Conservation (phyloP, 2,888 invertebrate species). For the Macrosiphum euphorbiae region DNA sequence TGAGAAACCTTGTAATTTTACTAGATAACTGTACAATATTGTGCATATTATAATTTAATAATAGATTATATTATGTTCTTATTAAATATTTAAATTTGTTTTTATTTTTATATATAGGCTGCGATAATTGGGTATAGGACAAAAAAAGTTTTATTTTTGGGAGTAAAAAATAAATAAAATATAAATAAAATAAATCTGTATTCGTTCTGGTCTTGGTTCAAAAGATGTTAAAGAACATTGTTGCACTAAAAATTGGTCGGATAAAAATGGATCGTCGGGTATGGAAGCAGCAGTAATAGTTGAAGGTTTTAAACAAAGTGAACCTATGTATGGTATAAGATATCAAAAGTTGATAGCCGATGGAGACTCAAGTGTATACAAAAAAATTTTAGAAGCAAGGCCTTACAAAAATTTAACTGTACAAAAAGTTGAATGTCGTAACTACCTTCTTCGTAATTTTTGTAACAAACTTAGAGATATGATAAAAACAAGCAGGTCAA, state of each 20-base stretch:
- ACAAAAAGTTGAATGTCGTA: background rate
- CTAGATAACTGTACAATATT: no score
- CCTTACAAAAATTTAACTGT: background rate
- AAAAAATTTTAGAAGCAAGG: background rate
- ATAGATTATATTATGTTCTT: no score
- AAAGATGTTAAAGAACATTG: background rate
- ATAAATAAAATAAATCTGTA: background rate
- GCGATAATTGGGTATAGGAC: background rate
- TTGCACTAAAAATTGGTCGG: background rate
- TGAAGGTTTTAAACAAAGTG: slow-evolving; percentile 6
- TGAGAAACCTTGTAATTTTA: no score
- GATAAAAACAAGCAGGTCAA: background rate
- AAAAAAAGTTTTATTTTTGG: slow-evolving; percentile 4
- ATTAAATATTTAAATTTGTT: no score
- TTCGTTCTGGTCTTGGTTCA: no score
- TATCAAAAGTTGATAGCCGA: background rate
- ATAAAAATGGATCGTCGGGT: background rate
- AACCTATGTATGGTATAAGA: background rate
- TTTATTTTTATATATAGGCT: background rate
- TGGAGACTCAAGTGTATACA: background rate
- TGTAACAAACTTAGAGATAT: background rate
- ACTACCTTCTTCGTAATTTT: background rate
- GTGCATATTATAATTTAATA: no score
- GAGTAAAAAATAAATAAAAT: background rate
- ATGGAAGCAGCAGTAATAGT: slow-evolving; percentile 3